Evolutionary conservation across 2,797 vertebrate species (phyloP).

Genomic region (Tachyglossus aculeatus): DNA sequence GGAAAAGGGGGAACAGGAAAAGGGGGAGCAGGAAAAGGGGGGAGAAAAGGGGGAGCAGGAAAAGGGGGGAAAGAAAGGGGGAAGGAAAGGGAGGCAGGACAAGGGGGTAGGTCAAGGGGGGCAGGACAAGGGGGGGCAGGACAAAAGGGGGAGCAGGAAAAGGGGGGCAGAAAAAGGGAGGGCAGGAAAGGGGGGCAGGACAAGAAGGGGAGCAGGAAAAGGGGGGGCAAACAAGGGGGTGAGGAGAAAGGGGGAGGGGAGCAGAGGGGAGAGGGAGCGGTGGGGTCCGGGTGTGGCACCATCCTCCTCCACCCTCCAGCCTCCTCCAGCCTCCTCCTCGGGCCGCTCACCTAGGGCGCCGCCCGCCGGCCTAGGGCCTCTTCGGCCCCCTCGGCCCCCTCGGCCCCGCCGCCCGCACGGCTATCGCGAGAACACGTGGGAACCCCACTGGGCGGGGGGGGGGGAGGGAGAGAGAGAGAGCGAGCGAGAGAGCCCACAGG

Average conservation of each 20-base stretch:
- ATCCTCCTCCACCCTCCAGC: not conserved
- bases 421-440: rapidly evolving
- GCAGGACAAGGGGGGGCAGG: not conserved
- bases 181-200: not conserved
- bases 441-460: rapidly evolving
- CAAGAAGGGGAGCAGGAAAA: not conserved
- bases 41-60: not conserved
- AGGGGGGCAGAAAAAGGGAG: not conserved
- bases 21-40: not conserved
- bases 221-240: not conserved
- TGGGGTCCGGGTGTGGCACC: too few species aligned
- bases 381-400: too few species aligned
- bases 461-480: too few species aligned
- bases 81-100: not conserved
- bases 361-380: rapidly evolving
- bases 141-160: too few species aligned
- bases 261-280: not conserved
- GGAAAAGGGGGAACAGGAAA: too few species aligned
- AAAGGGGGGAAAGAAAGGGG: not conserved
- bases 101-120: not conserved
- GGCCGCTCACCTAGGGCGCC: too few species aligned
- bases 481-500: too few species aligned
- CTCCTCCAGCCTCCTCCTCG: too few species aligned
- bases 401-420: rapidly evolving
- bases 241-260: too few species aligned